phyloP scores from a whole-genome alignment of 2,113 vertebrate species.

The Psettodes erumei region DNA sequence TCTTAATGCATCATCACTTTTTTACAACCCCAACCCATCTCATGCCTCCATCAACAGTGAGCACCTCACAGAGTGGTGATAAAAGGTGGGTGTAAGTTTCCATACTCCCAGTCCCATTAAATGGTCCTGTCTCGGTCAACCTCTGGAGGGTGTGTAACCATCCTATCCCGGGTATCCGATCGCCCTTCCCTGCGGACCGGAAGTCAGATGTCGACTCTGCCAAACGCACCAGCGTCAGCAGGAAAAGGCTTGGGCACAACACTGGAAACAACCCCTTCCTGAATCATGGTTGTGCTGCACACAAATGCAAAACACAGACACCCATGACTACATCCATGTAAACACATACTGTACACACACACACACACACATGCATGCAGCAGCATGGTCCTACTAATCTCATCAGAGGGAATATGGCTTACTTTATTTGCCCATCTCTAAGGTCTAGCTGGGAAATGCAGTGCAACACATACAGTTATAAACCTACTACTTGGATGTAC shows the following conservation, averaged over 20 bases:
- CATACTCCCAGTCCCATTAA: background rate
- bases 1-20: constrained; percentile 4
- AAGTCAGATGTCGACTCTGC: constrained; percentile 42
- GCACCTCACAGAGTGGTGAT: constrained; percentile 1
- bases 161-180: constrained; percentile 12
- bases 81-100: constrained; percentile 20
- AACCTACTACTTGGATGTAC: background rate
- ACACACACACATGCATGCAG: constrained; percentile 1
- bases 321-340: background rate
- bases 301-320: background rate
- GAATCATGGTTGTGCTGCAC: background rate
- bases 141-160: constrained; percentile 3
- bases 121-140: background rate
- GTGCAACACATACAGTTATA: constrained; percentile 28
- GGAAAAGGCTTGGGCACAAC: constrained; percentile 52
- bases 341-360: background rate
- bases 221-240: constrained; percentile 40
- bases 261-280: constrained; percentile 65
- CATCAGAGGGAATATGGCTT: constrained; percentile 41
- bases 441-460: constrained; percentile 40
- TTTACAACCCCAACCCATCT: background rate
- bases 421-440: constrained; percentile 27
- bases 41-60: background rate
- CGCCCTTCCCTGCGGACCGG: constrained; percentile 38
- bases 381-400: constrained; percentile 61